Base-by-base conservation (phyloP, 1,140 invertebrate species). In the Euura saliciscinereae region DNA sequence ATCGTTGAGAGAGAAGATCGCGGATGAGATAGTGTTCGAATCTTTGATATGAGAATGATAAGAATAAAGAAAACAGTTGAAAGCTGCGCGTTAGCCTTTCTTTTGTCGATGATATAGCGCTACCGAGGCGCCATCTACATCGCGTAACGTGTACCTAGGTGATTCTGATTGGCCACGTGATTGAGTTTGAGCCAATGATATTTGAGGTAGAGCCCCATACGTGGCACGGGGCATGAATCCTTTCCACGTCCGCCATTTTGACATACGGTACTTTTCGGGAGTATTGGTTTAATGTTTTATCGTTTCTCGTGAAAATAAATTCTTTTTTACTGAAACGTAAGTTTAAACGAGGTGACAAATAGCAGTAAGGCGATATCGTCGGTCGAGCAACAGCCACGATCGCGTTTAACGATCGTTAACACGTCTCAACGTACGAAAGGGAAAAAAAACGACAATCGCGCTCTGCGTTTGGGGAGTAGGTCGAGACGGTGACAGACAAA, bases 201-300 rank as follows among this genome's bases (percentile, higher is more conserved):
- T 44, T 69, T 70, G 73, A 75, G 76, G 72, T 74, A 74, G 81
- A 81, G 83, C 79, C 86, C 91, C 89, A 92, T 92, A 93, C 92
- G 92, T 93, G 92, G 92, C 92, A 92, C 89, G 83, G 90, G 88
- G 90, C 89, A 91, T 89, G 90, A 91, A 91, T 88, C 85, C 89
- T 91, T 91, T 92, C 89, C 89, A 91, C 89, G 89, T 91, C 91
- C 91, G 92, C 92, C 92, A 93, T 93, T 92, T 93, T 93, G 91
- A 92, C 91, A 91, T 91, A 89, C 90, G 91, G 89, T 89, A 91
- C 90, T 89, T 91, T 90, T 88, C 82, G 84, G 89, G 91, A 91
- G 89, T 90, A 88, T 88, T 91, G 89, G 89, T 90, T 90, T 91
- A 90, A 90, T 92, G 90, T 91, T 89, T 89, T 90, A 88, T 89